Percentiles rank a stretch among this genome's conserved stretches.
Conservation (phyloP, 2,113 vertebrate species). For the Prietella phreatophila region DNA sequence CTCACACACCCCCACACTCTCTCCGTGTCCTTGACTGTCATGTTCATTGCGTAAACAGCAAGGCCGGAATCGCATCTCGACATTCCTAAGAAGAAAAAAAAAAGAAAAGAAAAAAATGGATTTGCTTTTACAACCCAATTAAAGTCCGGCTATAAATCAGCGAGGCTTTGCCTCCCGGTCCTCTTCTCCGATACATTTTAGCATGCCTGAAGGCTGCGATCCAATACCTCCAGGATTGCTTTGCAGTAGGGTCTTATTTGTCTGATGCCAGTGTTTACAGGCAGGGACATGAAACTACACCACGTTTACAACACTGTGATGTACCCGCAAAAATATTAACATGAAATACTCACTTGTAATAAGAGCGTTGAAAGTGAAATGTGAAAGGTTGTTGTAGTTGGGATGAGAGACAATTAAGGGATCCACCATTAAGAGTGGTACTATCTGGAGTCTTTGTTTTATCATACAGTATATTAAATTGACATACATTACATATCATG, state of each 20-base stretch:
- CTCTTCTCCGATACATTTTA: slow-evolving; percentile 55
- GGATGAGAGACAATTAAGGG: neutral
- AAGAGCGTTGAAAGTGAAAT: neutral
- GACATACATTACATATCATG: neutral
- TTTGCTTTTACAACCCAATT: slow-evolving; percentile 79
- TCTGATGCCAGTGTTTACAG: slow-evolving; percentile 59
- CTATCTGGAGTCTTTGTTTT: neutral
- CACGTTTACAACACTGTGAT: neutral
- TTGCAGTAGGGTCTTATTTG: no score
- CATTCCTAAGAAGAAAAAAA: slow-evolving; percentile 69
- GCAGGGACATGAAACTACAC: slow-evolving; percentile 39
- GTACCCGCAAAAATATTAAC: neutral
- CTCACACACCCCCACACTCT: neutral
- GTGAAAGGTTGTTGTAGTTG: neutral
- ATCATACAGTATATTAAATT: neutral
- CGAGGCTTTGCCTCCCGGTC: slow-evolving; percentile 23
- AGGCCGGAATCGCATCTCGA: slow-evolving; percentile 67
- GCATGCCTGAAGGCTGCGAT: slow-evolving; percentile 54
- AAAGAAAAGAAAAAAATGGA: slow-evolving; percentile 34
- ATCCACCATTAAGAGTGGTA: neutral
- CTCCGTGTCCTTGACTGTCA: slow-evolving; percentile 69
- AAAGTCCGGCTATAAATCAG: slow-evolving; percentile 73
- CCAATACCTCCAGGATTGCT: slow-evolving; percentile 55
- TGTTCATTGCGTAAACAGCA: slow-evolving; percentile 70
- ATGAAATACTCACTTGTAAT: neutral